These are phyloP conservation scores for Volucella inflata DNA, from an alignment of 2,888 invertebrate genomes.

Conservation along the genomic window DNA sequence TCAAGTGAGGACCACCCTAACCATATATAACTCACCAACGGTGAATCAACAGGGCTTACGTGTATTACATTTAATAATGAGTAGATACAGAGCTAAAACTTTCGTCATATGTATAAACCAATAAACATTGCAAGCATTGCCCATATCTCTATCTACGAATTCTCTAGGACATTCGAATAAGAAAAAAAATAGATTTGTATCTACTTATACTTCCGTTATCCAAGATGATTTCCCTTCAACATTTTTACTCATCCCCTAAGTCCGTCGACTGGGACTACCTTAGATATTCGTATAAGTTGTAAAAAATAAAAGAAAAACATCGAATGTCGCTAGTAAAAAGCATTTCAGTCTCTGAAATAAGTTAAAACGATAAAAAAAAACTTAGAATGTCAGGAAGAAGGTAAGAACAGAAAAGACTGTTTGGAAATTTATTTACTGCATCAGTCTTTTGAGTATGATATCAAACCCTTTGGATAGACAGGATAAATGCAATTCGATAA, in stretches of 20 bases:
- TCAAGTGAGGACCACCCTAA: too few species aligned
- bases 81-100: too few species aligned
- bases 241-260: background rate
- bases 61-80: too few species aligned
- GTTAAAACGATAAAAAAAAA: constrained; percentile 9
- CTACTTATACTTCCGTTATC: constrained; percentile 8
- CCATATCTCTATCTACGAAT: background rate
- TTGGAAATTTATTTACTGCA: constrained; percentile 1
- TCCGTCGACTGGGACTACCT: background rate
- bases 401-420: background rate
- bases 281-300: background rate
- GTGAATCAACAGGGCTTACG: too few species aligned
- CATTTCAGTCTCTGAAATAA: background rate
- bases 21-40: too few species aligned
- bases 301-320: background rate
- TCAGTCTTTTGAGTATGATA: background rate
- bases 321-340: background rate
- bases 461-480: background rate
- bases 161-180: background rate
- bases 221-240: constrained; percentile 27
- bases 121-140: background rate
- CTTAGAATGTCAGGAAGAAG: background rate
- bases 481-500: background rate
- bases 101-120: too few species aligned
- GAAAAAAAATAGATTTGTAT: background rate